phyloP scores from a whole-genome alignment of 1,140 invertebrate species.

The Zaprionus capensis region DNA sequence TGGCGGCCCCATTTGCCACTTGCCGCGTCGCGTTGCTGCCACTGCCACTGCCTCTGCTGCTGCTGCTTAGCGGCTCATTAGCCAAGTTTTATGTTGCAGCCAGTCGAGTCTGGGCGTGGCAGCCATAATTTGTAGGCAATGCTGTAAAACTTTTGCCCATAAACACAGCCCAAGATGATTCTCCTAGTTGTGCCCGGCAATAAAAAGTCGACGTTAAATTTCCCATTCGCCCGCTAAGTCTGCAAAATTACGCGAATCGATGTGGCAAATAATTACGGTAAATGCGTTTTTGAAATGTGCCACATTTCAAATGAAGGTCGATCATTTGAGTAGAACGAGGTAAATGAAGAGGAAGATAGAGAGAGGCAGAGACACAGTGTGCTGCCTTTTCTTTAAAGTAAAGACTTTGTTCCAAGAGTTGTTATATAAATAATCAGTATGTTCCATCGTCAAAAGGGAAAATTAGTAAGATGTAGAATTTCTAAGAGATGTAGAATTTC shows the following conservation, averaged over 20 bases:
- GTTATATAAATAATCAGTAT: no score
- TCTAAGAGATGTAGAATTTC: no score
- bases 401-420: no score
- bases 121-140: slow-evolving; percentile 48
- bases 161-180: slow-evolving; percentile 52
- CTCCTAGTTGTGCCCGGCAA: slow-evolving; percentile 35
- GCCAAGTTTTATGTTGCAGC: slow-evolving; percentile 57
- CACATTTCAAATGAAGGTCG: not conserved
- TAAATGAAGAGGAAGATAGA: not conserved
- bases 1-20: slow-evolving; percentile 35
- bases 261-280: slow-evolving; percentile 20
- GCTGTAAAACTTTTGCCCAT: slow-evolving; percentile 57
- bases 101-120: not conserved
- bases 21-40: not conserved
- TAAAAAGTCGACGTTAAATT: slow-evolving; percentile 43
- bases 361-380: not conserved
- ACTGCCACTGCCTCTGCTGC: not conserved
- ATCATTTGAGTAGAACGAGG: not conserved
- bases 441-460: no score
- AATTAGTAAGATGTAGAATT: no score
- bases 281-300: not conserved
- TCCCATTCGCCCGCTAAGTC: slow-evolving; percentile 21
- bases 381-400: no score
- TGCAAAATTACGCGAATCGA: slow-evolving; percentile 38
- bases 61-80: slow-evolving; percentile 66